Base-by-base conservation (phyloP, 2,888 invertebrate species). In the Xestia xanthographa region DNA sequence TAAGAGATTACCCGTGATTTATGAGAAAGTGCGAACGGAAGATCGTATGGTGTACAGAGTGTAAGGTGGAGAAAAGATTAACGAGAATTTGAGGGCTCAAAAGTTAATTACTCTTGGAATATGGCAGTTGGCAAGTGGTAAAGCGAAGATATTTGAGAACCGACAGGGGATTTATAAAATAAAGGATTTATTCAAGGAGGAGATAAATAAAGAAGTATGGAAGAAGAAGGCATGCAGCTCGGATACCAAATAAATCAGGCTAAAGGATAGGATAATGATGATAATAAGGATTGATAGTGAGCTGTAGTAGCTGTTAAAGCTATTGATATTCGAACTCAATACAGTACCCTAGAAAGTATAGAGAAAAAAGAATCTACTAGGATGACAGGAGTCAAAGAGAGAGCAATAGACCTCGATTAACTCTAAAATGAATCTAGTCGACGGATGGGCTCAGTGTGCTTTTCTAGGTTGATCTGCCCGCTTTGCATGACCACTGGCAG, bases 1-100 rank as follows among this genome's bases (percentile, higher is more conserved):
- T 60, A 34, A 63, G 34, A 84, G 84, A 81, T 83, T 81, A 74
- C 4, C 11, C 41, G 80, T 87, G 87, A 87, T 87, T 86, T 86
- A 87, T 79, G 78, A 41, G 66, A 75, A 82, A 75, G 72, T 78
- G 77, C 74, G 34, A 74, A 71, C 43, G 67, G 65, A 41, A 9
- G 8, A 63, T 66, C 81, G 20, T 81, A 26, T 67, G 70, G 50
- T 34, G 48, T 41, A 63, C 58, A 14, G 72, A 72, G 34, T 17
- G 65, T 22, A 77, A 83, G 60, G 66, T 75, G 83, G 8, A 58
- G 56, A 79, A 41, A 38, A 43, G 45, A 69, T 58, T 43, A 73
- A 80, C 43, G 50, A 62, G 20, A 26, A 53, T 66, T 56, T 69
- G 9, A 70, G 2, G 1, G 14, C 26, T 50, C 5, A 17, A 34